These are phyloP conservation scores for Callochromis pleurospilus DNA, from an alignment of 2,113 vertebrate genomes.

Conservation along the genomic window DNA sequence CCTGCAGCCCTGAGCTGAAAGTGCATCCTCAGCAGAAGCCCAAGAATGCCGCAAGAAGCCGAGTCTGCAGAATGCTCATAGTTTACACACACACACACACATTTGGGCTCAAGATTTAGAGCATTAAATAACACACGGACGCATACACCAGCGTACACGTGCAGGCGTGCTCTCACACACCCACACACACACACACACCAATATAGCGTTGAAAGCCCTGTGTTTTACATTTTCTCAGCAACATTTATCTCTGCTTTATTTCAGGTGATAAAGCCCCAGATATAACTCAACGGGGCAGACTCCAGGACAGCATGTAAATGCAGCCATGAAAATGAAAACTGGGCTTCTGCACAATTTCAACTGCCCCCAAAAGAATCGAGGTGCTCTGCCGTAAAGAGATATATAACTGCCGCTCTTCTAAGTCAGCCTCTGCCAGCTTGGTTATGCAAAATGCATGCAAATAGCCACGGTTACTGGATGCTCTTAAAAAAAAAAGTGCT, in stretches of 20 bases:
- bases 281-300: slow-evolving; percentile 47
- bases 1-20: slow-evolving; percentile 47
- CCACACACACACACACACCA: neutral
- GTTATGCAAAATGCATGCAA: slow-evolving; percentile 59
- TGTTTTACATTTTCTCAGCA: slow-evolving; percentile 60
- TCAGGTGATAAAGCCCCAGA: slow-evolving; percentile 53
- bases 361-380: slow-evolving; percentile 50
- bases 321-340: slow-evolving; percentile 60
- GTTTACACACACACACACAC: slow-evolving; percentile 33
- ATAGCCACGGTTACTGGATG: slow-evolving; percentile 28
- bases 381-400: slow-evolving; percentile 32
- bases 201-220: neutral
- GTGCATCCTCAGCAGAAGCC: slow-evolving; percentile 61
- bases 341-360: slow-evolving; percentile 48
- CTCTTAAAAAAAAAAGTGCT: slow-evolving; percentile 30
- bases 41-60: slow-evolving; percentile 24
- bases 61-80: slow-evolving; percentile 58
- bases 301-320: slow-evolving; percentile 59
- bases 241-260: slow-evolving; percentile 60
- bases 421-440: slow-evolving; percentile 24
- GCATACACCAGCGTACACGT: neutral
- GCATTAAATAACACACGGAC: neutral
- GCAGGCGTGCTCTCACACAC: neutral
- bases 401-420: slow-evolving; percentile 17
- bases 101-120: neutral